phyloP scores from a whole-genome alignment of 2,888 invertebrate genomes.

The Blastobasis lacticolella region DNA sequence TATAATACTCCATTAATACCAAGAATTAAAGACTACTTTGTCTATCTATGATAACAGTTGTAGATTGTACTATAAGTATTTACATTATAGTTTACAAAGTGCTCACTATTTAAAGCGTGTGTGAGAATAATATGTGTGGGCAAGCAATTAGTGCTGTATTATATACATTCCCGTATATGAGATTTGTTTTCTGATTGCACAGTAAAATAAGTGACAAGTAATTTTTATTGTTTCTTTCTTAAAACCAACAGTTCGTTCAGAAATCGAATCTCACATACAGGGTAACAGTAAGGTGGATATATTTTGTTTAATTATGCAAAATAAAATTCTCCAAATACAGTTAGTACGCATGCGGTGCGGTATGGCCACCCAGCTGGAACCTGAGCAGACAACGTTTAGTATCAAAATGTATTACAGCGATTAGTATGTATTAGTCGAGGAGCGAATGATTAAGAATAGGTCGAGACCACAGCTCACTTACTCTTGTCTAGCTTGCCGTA shows the following conservation, averaged over 20 bases:
- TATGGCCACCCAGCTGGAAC: conserved; percentile 50
- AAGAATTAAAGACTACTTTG: too few relatives aligned
- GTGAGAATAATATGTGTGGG: conserved; percentile 37
- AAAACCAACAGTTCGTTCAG: too few relatives aligned
- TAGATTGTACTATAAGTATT: too few relatives aligned
- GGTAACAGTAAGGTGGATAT: too few relatives aligned
- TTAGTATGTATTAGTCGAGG: conserved; percentile 65
- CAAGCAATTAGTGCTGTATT: conserved; percentile 64
- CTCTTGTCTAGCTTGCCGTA: conserved; percentile 66
- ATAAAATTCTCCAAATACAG: conserved; percentile 30
- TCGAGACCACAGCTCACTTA: conserved; percentile 75
- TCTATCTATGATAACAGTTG: too few relatives aligned
- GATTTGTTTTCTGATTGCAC: conserved; percentile 34
- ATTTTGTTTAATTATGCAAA: conserved; percentile 22
- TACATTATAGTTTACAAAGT: conserved; percentile 11
- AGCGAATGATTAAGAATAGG: conserved; percentile 58
- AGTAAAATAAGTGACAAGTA: too few relatives aligned
- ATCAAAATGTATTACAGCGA: conserved; percentile 47
- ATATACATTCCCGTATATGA: conserved; percentile 29
- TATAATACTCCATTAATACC: too few relatives aligned
- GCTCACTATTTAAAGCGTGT: conserved; percentile 49
- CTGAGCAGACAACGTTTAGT: conserved; percentile 52
- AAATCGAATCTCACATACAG: too few relatives aligned
- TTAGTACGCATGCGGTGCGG: conserved; percentile 57
- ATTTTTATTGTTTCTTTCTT: too few relatives aligned